Conservation (phyloP, 2,888 invertebrate genomes). For the Emmelina monodactyla region DNA sequence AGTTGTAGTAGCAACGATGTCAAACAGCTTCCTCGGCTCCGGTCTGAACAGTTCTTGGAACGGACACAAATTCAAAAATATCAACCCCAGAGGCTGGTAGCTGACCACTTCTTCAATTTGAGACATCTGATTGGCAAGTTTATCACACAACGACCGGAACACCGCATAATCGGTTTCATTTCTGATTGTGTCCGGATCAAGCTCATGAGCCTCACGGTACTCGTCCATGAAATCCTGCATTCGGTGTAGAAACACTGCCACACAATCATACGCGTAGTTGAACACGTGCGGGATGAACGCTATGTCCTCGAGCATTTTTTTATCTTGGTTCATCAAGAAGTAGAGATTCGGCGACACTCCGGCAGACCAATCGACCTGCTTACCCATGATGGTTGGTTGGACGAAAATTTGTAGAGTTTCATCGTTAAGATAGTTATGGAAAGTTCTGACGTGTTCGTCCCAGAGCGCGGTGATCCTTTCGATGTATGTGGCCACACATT, state of each 20-base stretch:
- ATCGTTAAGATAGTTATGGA: constrained; percentile 77
- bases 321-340: constrained; percentile 75
- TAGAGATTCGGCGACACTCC: constrained; percentile 76
- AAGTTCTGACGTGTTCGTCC: constrained; percentile 72
- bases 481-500: constrained; percentile 65
- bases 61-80: constrained; percentile 72
- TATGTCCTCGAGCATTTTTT: constrained; percentile 60
- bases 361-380: constrained; percentile 78
- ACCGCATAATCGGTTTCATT: constrained; percentile 70
- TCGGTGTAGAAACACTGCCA: constrained; percentile 69
- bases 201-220: constrained; percentile 73
- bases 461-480: constrained; percentile 70
- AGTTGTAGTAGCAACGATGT: constrained; percentile 68
- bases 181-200: constrained; percentile 69
- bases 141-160: constrained; percentile 72
- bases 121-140: constrained; percentile 74
- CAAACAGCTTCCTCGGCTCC: constrained; percentile 73
- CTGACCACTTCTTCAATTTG: constrained; percentile 72
- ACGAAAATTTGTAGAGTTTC: constrained; percentile 75
- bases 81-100: constrained; percentile 75
- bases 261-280: constrained; percentile 68
- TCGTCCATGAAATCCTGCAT: constrained; percentile 72
- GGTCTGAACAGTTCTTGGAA: constrained; percentile 78
- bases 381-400: constrained; percentile 84
- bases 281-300: constrained; percentile 66